Percentiles rank a stretch among this genome's conserved stretches.
Conservation (phyloP, 1,140 invertebrate species). For the Pomacea maculata region DNA sequence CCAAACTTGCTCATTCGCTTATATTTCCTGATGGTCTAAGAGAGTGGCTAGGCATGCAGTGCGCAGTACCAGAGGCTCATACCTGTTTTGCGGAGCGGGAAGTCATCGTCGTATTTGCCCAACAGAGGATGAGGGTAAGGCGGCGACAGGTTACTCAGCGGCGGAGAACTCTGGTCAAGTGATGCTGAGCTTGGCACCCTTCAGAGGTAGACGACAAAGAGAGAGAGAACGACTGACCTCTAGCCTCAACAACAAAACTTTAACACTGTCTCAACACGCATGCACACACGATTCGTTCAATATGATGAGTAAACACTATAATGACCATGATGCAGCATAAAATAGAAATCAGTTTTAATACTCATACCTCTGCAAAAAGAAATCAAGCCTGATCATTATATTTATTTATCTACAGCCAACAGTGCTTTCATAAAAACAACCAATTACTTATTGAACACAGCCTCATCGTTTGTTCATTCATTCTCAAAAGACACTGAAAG, state of each 20-base stretch:
- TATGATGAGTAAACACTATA: background rate
- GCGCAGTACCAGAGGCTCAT: constrained; percentile 37
- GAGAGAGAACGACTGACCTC: background rate
- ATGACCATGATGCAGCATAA: background rate
- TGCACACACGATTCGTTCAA: background rate
- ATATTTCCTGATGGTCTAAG: background rate
- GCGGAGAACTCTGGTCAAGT: constrained; percentile 58
- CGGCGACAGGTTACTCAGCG: constrained; percentile 56
- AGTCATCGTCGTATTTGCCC: constrained; percentile 83
- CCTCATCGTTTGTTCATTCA: too few relatives aligned
- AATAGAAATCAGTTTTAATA: too few relatives aligned
- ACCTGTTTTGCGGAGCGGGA: constrained; percentile 95
- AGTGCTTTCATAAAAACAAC: too few relatives aligned
- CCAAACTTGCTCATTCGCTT: background rate
- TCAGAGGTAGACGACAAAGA: background rate
- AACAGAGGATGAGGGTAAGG: constrained; percentile 67
- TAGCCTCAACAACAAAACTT: too few relatives aligned
- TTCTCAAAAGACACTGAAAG: too few relatives aligned
- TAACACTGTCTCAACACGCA: too few relatives aligned
- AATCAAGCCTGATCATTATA: too few relatives aligned
- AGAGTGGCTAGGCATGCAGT: background rate
- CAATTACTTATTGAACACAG: too few relatives aligned
- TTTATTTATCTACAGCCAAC: too few relatives aligned
- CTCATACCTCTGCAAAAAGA: too few relatives aligned
- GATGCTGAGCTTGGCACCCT: constrained; percentile 46